phyloP scores from a whole-genome alignment of 2,888 invertebrate species.

The Lochmaea capreae region DNA sequence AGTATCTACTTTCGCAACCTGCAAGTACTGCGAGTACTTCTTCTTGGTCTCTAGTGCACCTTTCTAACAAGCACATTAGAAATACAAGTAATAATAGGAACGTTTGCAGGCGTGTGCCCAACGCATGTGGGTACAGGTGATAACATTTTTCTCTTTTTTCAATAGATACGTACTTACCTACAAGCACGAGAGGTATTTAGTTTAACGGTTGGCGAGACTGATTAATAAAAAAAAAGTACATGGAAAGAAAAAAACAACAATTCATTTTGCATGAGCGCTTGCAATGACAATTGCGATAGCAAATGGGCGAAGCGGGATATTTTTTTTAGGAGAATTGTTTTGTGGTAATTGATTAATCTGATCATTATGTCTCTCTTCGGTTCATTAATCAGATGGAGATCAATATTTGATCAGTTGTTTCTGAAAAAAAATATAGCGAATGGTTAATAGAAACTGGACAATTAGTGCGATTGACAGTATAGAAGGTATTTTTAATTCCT shows the following conservation, averaged over 20 bases:
- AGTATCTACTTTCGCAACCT: conserved; percentile 5
- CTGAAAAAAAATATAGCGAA: background rate
- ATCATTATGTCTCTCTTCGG: background rate
- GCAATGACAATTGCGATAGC: conserved; percentile 11
- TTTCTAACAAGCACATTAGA: conserved; percentile 51
- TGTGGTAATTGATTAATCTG: conserved; percentile 7
- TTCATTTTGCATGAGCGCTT: conserved; percentile 37
- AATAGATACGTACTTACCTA: conserved; percentile 15
- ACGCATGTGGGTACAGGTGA: conserved; percentile 60
- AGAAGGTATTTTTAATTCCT: too few relatives aligned
- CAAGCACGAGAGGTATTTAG: conserved; percentile 45
- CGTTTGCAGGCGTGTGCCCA: conserved; percentile 58
- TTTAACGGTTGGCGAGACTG: conserved; percentile 49
- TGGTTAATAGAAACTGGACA: too few relatives aligned
- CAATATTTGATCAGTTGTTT: conserved; percentile 6
- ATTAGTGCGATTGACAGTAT: too few relatives aligned
- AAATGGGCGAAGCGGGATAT: conserved; percentile 1
- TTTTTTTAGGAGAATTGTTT: background rate
- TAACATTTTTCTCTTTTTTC: conserved; percentile 53
- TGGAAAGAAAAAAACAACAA: conserved; percentile 36
- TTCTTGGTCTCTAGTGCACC: conserved; percentile 38
- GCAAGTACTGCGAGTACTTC: conserved; percentile 27
- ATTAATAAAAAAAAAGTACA: conserved; percentile 43
- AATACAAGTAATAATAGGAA: conserved; percentile 56
- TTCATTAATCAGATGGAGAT: background rate